Conservation (phyloP, 2,888 invertebrate genomes). For the Drosophila mayaguana region DNA sequence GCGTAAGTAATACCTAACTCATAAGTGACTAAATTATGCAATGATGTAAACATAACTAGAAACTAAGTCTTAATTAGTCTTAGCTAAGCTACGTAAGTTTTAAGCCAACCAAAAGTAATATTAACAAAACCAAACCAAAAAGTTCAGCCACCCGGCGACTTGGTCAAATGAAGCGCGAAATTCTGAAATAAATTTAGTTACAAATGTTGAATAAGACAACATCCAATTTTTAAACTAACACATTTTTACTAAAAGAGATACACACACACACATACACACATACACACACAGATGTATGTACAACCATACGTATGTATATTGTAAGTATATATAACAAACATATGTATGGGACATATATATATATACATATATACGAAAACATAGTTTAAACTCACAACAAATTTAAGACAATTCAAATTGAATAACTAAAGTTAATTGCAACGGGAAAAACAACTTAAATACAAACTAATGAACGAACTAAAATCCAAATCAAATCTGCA, state of each 20-base stretch:
- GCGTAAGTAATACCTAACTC: constrained; percentile 51
- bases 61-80: constrained; percentile 72
- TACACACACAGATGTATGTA: neutral
- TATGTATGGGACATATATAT: constrained; percentile 23
- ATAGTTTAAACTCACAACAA: constrained; percentile 30
- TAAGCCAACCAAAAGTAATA: constrained; percentile 43
- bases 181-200: constrained; percentile 83
- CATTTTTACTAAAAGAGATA: constrained; percentile 45
- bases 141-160: constrained; percentile 46
- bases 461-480: constrained; percentile 17
- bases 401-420: constrained; percentile 42
- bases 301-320: constrained; percentile 22
- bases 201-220: constrained; percentile 57
- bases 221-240: constrained; percentile 64
- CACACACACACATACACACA: constrained; percentile 11
- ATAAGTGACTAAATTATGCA: constrained; percentile 54
- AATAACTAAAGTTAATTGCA: constrained; percentile 36
- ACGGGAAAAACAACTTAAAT: constrained; percentile 14
- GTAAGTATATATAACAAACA: constrained; percentile 40
- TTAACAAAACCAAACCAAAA: constrained; percentile 38
- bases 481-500: constrained; percentile 36
- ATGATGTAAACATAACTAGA: constrained; percentile 33
- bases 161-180: constrained; percentile 76
- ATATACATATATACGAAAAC: constrained; percentile 25
- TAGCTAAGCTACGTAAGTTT: constrained; percentile 67